Conservation (phyloP, 2,888 invertebrate genomes). For the Rhaphigaster nebulosa region DNA sequence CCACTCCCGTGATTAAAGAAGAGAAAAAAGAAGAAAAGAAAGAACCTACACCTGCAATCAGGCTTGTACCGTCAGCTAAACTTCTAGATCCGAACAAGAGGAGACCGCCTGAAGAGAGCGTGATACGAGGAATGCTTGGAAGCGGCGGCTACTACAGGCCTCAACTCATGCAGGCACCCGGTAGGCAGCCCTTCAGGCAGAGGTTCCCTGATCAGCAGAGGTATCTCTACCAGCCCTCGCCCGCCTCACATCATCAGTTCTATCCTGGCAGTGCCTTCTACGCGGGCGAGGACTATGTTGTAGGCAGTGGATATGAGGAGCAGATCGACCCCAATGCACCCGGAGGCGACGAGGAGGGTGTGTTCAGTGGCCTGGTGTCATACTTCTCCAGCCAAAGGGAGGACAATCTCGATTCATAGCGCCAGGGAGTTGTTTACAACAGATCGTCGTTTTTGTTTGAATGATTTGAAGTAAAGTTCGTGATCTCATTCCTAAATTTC, state of each 20-base stretch:
- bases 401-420: constrained; percentile 87
- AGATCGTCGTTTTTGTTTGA: background rate
- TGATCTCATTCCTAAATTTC: constrained; percentile 35
- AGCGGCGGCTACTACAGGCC: constrained; percentile 68
- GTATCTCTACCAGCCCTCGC: constrained; percentile 65
- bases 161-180: constrained; percentile 67
- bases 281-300: background rate
- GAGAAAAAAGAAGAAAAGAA: constrained; percentile 66
- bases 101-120: constrained; percentile 65
- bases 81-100: constrained; percentile 64
- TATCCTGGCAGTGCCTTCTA: constrained; percentile 35
- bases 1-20: constrained; percentile 65
- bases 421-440: constrained; percentile 33
- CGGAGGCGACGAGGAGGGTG: constrained; percentile 73
- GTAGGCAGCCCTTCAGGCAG: constrained; percentile 65
- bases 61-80: constrained; percentile 49
- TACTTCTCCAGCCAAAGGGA: constrained; percentile 92
- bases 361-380: constrained; percentile 91
- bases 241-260: constrained; percentile 65
- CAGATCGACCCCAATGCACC: constrained; percentile 54
- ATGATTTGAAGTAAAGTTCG: background rate
- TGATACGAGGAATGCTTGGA: constrained; percentile 67
- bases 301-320: constrained; percentile 43
- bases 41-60: constrained; percentile 50
- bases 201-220: constrained; percentile 64